phyloP scores from a whole-genome alignment of 2,797 vertebrate genomes.

The Coreius guichenoti region DNA sequence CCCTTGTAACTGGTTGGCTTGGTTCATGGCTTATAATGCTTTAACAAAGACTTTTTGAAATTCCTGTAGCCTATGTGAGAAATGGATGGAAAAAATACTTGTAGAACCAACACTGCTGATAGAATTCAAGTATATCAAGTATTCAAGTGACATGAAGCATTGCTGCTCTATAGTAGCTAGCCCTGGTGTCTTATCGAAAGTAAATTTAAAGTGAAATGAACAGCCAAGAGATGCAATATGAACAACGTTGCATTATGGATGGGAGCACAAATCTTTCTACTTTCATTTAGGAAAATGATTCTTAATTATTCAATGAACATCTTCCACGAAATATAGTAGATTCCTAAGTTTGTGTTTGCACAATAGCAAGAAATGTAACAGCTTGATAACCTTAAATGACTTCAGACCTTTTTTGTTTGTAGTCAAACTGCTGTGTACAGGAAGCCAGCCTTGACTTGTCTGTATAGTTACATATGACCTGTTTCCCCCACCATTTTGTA shows the following conservation, averaged over 20 bases:
- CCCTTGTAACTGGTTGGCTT: not conserved
- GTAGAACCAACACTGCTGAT: not conserved
- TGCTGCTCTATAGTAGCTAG: not conserved
- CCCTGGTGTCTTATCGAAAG: not conserved
- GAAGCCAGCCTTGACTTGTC: not conserved
- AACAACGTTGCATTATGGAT: not conserved
- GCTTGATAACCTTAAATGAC: not conserved
- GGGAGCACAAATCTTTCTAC: not conserved
- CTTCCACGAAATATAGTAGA: not conserved
- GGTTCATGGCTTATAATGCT: not conserved
- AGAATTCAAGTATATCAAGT: not conserved
- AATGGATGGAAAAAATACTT: not conserved
- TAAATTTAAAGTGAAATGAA: not conserved
- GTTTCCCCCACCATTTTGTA: not conserved
- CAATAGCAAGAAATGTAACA: not conserved
- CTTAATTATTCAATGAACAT: not conserved
- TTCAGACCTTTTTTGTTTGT: not conserved
- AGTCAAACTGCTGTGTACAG: constrained; percentile 1
- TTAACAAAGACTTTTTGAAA: not conserved
- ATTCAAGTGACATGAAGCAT: not conserved
- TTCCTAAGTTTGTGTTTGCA: not conserved
- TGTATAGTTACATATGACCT: not conserved
- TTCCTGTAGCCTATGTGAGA: not conserved
- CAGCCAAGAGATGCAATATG: not conserved
- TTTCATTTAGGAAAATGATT: not conserved